Percentiles rank a stretch among this genome's conserved stretches.
phyloP scores from a whole-genome alignment of 2,888 invertebrate genomes.

The Polydrusus pterygomalis region DNA sequence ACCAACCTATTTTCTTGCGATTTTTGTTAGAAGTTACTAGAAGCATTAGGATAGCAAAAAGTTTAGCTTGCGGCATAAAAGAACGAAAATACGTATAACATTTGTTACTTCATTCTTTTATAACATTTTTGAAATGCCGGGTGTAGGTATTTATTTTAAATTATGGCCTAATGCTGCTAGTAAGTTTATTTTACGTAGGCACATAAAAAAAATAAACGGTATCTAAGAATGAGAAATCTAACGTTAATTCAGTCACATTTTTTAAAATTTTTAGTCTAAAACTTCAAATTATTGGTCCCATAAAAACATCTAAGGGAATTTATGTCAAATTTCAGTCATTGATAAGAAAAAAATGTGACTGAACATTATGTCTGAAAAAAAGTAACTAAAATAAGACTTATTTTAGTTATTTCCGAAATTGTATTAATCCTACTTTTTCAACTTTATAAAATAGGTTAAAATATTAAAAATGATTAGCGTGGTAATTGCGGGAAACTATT shows the following conservation, averaged over 20 bases:
- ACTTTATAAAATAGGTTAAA: not conserved
- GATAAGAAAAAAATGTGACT: conserved; percentile 43
- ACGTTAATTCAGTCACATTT: conserved; percentile 26
- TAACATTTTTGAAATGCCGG: not conserved
- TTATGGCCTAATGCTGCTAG: not conserved
- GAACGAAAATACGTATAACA: not conserved
- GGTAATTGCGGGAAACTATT: conserved; percentile 2
- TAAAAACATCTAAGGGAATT: conserved; percentile 31
- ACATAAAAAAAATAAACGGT: not conserved
- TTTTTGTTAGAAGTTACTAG: conserved; percentile 7
- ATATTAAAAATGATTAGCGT: not conserved
- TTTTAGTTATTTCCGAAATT: no score
- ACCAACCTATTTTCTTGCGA: not conserved
- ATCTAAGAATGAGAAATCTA: conserved; percentile 1
- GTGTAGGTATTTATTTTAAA: not conserved
- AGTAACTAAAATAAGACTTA: not conserved
- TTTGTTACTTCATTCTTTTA: not conserved
- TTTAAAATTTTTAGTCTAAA: conserved; percentile 33
- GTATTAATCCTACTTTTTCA: not conserved
- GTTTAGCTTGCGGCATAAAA: not conserved
- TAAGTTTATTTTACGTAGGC: not conserved
- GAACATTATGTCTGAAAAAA: conserved; percentile 2
- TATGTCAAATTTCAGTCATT: conserved; percentile 45
- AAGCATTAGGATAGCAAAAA: conserved; percentile 2
- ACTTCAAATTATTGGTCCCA: conserved; percentile 44